Evolutionary conservation across 2,797 vertebrate genomes (phyloP).

Genomic region (Meda fulgida): DNA sequence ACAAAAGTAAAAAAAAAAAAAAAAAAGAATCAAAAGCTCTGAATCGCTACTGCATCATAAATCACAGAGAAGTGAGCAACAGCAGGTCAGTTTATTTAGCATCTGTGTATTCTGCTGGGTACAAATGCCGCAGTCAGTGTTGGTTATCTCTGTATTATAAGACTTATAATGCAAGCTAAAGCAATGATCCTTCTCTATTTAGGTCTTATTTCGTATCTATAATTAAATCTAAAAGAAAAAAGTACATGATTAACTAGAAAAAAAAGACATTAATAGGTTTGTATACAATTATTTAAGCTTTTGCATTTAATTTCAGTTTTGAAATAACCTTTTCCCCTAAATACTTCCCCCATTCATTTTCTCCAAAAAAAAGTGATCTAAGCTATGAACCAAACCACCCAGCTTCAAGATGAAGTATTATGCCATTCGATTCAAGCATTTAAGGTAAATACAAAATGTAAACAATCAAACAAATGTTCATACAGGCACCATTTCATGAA

Average conservation of each 20-base stretch:
- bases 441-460: neutral
- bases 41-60: constrained; percentile 1
- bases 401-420: neutral
- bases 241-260: neutral
- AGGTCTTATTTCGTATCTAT: neutral
- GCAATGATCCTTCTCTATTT: neutral
- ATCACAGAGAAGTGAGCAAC: constrained; percentile 10
- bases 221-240: neutral
- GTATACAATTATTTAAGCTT: neutral
- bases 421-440: neutral
- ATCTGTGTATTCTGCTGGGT: neutral
- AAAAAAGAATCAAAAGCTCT: neutral
- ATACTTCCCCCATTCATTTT: neutral
- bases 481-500: too few relatives aligned
- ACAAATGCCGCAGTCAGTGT: neutral
- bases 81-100: neutral
- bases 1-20: too few relatives aligned
- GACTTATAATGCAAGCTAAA: neutral
- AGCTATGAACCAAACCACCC: neutral
- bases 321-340: neutral
- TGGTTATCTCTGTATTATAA: neutral
- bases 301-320: neutral
- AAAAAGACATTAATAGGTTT: neutral
- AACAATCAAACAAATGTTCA: too few relatives aligned
- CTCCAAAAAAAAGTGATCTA: neutral